Evolutionary conservation across 2,797 vertebrate species (phyloP), one percentile per base, ranked within the genome.

Genomic region (Orestias chungarensis): DNA sequence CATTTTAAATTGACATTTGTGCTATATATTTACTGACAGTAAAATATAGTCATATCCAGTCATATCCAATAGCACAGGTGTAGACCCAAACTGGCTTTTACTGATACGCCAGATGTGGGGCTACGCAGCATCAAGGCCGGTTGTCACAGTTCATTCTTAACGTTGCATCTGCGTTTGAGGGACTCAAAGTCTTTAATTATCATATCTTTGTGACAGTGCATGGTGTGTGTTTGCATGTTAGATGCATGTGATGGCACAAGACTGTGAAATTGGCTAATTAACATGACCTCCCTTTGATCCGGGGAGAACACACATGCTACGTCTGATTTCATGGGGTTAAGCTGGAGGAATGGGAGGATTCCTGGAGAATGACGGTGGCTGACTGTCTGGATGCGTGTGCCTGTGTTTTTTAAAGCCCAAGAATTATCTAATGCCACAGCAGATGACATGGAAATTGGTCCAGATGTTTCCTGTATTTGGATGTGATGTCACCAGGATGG

Each of bases 271-370:
- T 84, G 64, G 74, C 87, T 93, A 93, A 93, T 94, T 93, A 94
- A 91, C 85, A 87, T 93, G 92, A 93, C 91, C 91, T 94, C 92
- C 89, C 90, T 93, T 90, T 92, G 90, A 93, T 94, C 91, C 79
- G 35, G 74, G 79, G 90, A 92, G 89, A 91, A 91, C 85, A 90
- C 84, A 88, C 90, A 91, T 87, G 91, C 89, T 89, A 92, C 90
- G 91, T 91, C 89, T 93, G 91, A 93, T 90, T 68, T 62, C 33
- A 87, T 85, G 83, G 82, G 33, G 81, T 78, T 76, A 80, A 85
- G 85, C 79, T 59, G 57, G 75, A 86, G 83, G 85, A 78, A 86
- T 75, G 74, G 83, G 83, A 74, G 50, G 69, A 79, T 83, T 82
- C 75, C 73, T 85, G 71, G 71, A 76, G 81, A 65, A 40, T 54